These are phyloP conservation scores for Brachyptera putata DNA, from an alignment of 2,888 invertebrate species.

Conservation along the genomic window DNA sequence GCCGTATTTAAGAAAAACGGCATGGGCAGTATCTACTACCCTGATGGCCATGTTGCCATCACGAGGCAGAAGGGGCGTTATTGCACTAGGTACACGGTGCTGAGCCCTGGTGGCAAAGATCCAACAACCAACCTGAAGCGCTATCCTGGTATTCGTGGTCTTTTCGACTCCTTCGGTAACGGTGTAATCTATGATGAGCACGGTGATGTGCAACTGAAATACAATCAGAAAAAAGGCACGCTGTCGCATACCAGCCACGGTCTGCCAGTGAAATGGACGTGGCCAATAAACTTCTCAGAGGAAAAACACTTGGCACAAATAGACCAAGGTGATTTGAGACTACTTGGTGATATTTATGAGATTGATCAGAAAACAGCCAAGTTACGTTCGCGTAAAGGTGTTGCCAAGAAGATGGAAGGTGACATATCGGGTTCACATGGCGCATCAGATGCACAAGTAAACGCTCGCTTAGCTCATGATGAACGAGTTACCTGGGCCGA, in stretches of 20 bases:
- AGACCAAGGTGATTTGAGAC: too few relatives aligned
- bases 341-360: too few relatives aligned
- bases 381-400: too few relatives aligned
- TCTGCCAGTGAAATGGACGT: conserved; percentile 1
- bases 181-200: conserved; percentile 38
- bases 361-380: too few relatives aligned
- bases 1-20: conserved; percentile 33
- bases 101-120: background rate
- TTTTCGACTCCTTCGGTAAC: conserved; percentile 39
- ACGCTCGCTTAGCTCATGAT: too few relatives aligned
- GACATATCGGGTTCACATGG: too few relatives aligned
- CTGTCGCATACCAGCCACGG: background rate
- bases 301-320: too few relatives aligned
- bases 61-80: background rate
- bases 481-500: too few relatives aligned
- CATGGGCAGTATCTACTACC: conserved; percentile 37
- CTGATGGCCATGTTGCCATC: conserved; percentile 36
- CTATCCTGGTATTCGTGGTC: conserved; percentile 36
- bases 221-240: background rate
- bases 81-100: background rate
- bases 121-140: conserved; percentile 27
- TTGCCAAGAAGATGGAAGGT: too few relatives aligned
- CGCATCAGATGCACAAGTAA: too few relatives aligned
- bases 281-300: background rate
- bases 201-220: conserved; percentile 24